phyloP scores from a whole-genome alignment of 30 jellyfish, hydroid and myxozoan genomes.

The Euphysa ruthae region DNA sequence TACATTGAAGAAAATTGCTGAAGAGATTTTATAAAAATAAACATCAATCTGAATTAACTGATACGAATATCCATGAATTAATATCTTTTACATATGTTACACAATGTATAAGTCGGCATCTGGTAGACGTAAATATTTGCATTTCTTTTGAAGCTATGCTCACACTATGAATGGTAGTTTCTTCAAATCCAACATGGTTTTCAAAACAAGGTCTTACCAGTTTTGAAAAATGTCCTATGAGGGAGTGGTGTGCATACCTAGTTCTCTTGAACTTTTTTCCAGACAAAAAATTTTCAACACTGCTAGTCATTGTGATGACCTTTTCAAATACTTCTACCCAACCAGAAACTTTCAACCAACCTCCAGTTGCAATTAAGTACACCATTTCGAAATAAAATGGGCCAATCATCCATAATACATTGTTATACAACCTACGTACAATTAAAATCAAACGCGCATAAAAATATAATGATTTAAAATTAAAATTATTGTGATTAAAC shows the following conservation, averaged over 20 bases:
- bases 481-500: no score
- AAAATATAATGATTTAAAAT: no score
- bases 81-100: neutral
- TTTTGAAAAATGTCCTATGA: neutral
- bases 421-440: no score
- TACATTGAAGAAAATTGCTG: neutral
- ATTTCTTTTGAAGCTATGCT: neutral
- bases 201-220: neutral
- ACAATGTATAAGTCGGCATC: slow-evolving; percentile 5
- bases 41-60: slow-evolving; percentile 19
- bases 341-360: slow-evolving; percentile 9
- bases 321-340: no score
- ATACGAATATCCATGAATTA: slow-evolving; percentile 17
- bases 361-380: slow-evolving; percentile 8
- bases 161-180: slow-evolving; percentile 8
- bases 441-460: no score
- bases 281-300: neutral
- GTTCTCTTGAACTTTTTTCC: neutral
- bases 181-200: neutral
- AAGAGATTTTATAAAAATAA: neutral
- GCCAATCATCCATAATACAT: slow-evolving; percentile 16
- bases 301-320: neutral
- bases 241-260: neutral
- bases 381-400: slow-evolving; percentile 6
- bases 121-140: neutral